These are phyloP conservation scores for Laothoe populi DNA, from an alignment of 2,888 invertebrate genomes.

Conservation along the genomic window DNA sequence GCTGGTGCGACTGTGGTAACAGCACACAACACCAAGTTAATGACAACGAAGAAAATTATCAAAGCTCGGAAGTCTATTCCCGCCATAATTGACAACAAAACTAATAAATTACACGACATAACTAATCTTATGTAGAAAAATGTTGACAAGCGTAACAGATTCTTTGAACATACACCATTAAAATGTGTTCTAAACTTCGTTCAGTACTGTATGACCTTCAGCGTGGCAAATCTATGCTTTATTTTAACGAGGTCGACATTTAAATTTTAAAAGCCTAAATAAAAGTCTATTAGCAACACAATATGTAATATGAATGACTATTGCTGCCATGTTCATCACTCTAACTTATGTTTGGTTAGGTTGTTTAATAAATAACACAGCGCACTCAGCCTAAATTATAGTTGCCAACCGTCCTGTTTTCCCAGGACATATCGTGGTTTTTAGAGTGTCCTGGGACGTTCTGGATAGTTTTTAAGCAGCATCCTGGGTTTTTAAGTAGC, in stretches of 20 bases:
- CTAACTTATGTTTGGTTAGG: background rate
- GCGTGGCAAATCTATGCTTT: background rate
- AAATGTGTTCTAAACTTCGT: constrained; percentile 23
- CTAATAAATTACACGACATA: constrained; percentile 33
- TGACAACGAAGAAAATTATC: constrained; percentile 40
- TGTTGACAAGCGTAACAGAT: constrained; percentile 38
- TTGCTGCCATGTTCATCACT: background rate
- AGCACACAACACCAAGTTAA: constrained; percentile 43
- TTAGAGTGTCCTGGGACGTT: too few relatives aligned
- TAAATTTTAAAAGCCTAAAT: too few relatives aligned
- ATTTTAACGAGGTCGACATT: too few relatives aligned
- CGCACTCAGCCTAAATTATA: too few relatives aligned
- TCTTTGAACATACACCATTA: constrained; percentile 31
- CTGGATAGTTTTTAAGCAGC: too few relatives aligned
- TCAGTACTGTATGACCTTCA: background rate
- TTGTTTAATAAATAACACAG: background rate
- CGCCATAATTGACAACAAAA: constrained; percentile 44
- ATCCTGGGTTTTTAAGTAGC: too few relatives aligned
- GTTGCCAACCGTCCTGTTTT: too few relatives aligned
- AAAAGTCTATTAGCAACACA: background rate
- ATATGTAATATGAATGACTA: background rate
- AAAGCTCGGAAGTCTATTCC: constrained; percentile 43
- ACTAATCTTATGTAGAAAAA: constrained; percentile 39
- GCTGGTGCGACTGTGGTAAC: constrained; percentile 33
- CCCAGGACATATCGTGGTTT: too few relatives aligned